Evolutionary conservation across 2,113 vertebrate genomes (phyloP).

Genomic region (Thalassoma bifasciatum): DNA sequence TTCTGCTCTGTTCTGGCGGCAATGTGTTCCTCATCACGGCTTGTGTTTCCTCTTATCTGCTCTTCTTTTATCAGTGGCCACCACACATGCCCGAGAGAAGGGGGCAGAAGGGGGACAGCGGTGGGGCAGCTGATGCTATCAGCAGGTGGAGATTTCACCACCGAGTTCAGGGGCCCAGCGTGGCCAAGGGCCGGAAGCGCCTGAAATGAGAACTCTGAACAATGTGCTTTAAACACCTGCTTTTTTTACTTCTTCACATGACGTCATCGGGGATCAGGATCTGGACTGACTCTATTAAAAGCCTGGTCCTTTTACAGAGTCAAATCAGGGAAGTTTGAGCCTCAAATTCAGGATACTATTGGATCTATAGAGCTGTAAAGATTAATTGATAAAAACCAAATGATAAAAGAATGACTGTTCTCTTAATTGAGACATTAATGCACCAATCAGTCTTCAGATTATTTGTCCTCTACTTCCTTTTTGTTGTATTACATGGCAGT

Average conservation of each 20-base stretch:
- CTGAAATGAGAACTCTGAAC: slow-evolving; percentile 30
- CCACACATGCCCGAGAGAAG: slow-evolving; percentile 74
- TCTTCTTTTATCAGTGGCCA: slow-evolving; percentile 71
- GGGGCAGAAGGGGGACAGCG: slow-evolving; percentile 3
- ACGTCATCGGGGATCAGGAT: no score
- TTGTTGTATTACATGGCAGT: no score
- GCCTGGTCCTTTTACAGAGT: no score
- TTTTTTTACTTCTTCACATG: not conserved
- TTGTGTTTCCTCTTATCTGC: slow-evolving; percentile 79
- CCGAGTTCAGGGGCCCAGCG: slow-evolving; percentile 66
- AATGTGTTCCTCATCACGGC: slow-evolving; percentile 76
- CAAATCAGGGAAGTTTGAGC: no score
- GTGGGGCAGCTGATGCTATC: slow-evolving; percentile 76
- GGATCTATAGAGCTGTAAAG: no score
- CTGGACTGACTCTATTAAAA: no score
- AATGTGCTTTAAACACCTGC: slow-evolving; percentile 1
- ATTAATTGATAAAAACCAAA: no score
- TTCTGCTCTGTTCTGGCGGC: slow-evolving; percentile 32
- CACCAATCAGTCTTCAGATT: no score
- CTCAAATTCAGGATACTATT: no score
- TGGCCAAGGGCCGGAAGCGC: slow-evolving; percentile 49
- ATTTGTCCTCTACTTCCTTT: no score
- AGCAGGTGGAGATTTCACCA: slow-evolving; percentile 77
- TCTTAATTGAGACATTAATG: no score
- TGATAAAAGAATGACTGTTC: no score